Evolutionary conservation across 2,888 invertebrate species (phyloP).

Genomic region (Aproaerema taeniolella): DNA sequence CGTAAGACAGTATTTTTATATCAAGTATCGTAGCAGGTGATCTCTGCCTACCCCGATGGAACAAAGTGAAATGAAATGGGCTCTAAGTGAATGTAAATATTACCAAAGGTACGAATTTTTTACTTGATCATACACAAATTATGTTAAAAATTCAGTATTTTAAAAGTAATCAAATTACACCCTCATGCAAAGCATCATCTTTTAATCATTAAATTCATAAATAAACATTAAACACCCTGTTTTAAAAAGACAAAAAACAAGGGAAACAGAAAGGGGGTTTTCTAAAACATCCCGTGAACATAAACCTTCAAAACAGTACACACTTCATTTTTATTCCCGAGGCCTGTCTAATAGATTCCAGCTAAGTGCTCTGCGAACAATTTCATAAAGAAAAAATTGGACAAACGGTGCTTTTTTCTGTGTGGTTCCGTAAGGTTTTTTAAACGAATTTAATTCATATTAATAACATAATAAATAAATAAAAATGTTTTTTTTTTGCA

Average conservation of each 20-base stretch:
- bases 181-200: slow-evolving; percentile 10
- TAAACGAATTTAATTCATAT: no score
- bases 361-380: slow-evolving; percentile 68
- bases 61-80: no score
- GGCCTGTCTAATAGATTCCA: slow-evolving; percentile 49
- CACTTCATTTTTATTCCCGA: slow-evolving; percentile 25
- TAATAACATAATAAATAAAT: no score
- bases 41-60: no score
- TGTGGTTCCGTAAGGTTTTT: slow-evolving; percentile 2
- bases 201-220: slow-evolving; percentile 7
- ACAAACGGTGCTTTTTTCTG: neutral
- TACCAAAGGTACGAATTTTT: no score
- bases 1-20: no score
- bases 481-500: no score
- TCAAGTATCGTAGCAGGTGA: no score
- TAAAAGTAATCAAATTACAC: no score
- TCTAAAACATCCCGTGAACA: slow-evolving; percentile 12
- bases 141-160: no score
- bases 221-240: slow-evolving; percentile 3
- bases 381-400: slow-evolving; percentile 59
- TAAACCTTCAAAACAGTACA: slow-evolving; percentile 17
- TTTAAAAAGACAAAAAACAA: slow-evolving; percentile 13
- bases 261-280: slow-evolving; percentile 3
- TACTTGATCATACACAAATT: no score
- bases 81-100: no score